Base-by-base conservation (phyloP, 2,888 invertebrate genomes). In the Tenodera sinensis region DNA sequence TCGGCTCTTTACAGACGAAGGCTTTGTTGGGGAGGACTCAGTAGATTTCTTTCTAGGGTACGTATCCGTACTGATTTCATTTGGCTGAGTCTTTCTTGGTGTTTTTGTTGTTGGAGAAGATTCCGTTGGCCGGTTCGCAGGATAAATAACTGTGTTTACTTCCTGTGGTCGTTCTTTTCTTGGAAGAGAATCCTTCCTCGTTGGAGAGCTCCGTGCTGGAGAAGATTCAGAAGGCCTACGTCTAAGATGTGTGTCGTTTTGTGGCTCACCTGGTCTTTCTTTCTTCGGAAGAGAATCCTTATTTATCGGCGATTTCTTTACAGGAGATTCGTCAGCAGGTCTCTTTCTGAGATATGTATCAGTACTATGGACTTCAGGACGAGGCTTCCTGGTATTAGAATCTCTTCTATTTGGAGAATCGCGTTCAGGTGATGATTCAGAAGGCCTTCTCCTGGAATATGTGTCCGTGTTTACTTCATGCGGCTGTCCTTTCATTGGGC, bases 181-280 rank as follows among this genome's bases (percentile, higher is more conserved):
- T 14, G 88, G 89, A 15, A 89, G 42, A 20, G 89, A 89, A 85
- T 90, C 90, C 28, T 47, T 88, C 81, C 85, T 28, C 20, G 88
- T 54, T 30, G 89, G 90, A 9, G 84, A 28, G 81, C 85, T 28
- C 3, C n/a, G 47, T 30, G 47, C 28, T 47, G 83, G 83, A 25
- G 47, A 83, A 34, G 85, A 27, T 4, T 81, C 84, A 28, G 88
- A 88, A 27, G 88, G 88, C 12, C 34, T 83, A 25, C 82, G 28
- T 30, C 27, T 82, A 2, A 85, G 27, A 27, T 83, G 54, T 7
- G 54, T 28, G 28, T 28, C 34, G 6, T 28, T 47, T 27, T 28
- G 28, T 2, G 81, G 86, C n/a, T 86, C 28, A 1, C 12, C 27
- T 6, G 86, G 88, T 28, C 6, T 83, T 25, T 84, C 83, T 83